Percentiles rank a stretch among this genome's conserved stretches.
Evolutionary conservation across 2,888 invertebrate genomes (phyloP).

Genomic region (Diachrysia chrysitis): DNA sequence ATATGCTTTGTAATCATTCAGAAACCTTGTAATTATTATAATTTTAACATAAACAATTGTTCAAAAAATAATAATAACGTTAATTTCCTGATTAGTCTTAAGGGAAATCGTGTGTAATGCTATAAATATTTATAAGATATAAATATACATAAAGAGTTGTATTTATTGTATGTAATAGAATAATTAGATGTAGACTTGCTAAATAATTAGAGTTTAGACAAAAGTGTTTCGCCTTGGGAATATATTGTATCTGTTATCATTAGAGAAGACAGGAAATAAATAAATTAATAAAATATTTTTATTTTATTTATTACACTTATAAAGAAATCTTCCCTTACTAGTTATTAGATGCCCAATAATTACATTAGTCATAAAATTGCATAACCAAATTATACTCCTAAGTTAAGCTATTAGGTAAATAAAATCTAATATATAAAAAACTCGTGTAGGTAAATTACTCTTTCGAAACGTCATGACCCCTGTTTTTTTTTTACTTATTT

Average conservation of each 20-base stretch:
- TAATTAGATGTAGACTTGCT: slow-evolving; percentile 68
- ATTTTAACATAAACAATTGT: slow-evolving; percentile 57
- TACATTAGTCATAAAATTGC: too few relatives aligned
- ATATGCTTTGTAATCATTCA: slow-evolving; percentile 64
- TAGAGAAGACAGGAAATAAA: slow-evolving; percentile 76
- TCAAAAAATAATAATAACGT: slow-evolving; percentile 59
- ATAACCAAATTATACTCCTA: too few relatives aligned
- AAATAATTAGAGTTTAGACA: slow-evolving; percentile 68
- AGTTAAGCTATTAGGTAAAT: too few relatives aligned
- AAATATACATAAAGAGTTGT: slow-evolving; percentile 71
- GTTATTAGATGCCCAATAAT: too few relatives aligned
- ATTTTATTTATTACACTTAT: slow-evolving; percentile 39
- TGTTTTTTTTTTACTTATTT: too few relatives aligned
- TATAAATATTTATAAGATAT: slow-evolving; percentile 70
- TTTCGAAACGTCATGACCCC: too few relatives aligned
- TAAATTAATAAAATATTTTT: slow-evolving; percentile 61
- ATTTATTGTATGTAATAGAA: slow-evolving; percentile 79
- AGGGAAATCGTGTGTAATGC: slow-evolving; percentile 72
- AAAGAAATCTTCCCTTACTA: too few relatives aligned
- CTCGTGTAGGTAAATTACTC: too few relatives aligned
- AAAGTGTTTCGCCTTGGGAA: slow-evolving; percentile 76
- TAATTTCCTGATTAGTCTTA: slow-evolving; percentile 83
- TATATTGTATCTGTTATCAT: slow-evolving; percentile 78
- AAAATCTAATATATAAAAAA: too few relatives aligned
- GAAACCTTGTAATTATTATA: slow-evolving; percentile 57